Base-by-base conservation (phyloP, 2,797 vertebrate genomes). In the Sparus aurata region DNA sequence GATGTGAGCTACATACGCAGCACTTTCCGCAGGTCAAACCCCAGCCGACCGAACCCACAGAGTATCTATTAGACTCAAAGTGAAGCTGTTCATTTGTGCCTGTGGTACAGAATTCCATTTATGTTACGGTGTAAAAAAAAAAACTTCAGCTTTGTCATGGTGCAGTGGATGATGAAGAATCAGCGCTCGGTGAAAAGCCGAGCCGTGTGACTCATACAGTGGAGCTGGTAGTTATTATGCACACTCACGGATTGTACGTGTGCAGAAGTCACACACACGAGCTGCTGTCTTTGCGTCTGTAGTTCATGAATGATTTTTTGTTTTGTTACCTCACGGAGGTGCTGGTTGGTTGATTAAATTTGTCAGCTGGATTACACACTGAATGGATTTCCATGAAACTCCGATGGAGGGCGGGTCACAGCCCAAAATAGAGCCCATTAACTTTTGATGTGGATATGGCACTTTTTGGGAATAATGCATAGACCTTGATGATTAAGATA, bases 1-100 rank as follows among this genome's bases (percentile, higher is more conserved):
- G 78, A 86, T 83, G 87, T 77, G 82, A 80, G 77, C 79, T 86
- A 64, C 88, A 89, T 59, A 86, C 82, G 54, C 89, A 89, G 89
- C 85, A 91, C 85, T 93, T 92, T 93, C 87, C 73, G 25, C 67
- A 1, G 85, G 84, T 93, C 86, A 85, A 71, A 82, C 74, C 80
- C 53, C 69, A 79, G 77, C 77, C 13, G 72, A 74, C 72, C 46
- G 34, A 85, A 84, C 54, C 92, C 85, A 85, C 90, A 88, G 73
- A 77, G 83, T 77, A 69, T 84, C 81, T 86, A 78, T 82, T 84
- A 81, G 69, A 69, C 60, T 80, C 73, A 54, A 66, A 80, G 34
- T 43, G 16, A 75, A 84, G 75, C 71, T 66, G 79, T 63, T 76
- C 64, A 62, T 85, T 89, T 85, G 69, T 76, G 85, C 83, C 79